phyloP scores from a whole-genome alignment of 2,888 invertebrate genomes.

The Lypha dubia region DNA sequence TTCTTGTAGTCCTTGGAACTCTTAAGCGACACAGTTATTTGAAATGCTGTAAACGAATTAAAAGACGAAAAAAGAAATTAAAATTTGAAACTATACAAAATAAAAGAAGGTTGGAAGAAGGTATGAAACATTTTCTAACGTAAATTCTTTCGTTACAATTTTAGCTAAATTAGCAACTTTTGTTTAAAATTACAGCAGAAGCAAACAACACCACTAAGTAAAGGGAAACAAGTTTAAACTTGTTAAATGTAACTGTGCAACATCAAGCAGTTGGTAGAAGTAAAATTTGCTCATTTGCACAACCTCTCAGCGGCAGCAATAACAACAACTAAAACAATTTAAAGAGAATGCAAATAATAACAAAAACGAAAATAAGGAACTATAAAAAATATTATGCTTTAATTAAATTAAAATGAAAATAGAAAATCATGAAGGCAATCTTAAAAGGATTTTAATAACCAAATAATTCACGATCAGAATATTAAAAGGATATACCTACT shows the following conservation, averaged over 20 bases:
- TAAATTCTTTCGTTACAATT: slow-evolving; percentile 56
- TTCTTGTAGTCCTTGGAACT: neutral
- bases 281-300: slow-evolving; percentile 37
- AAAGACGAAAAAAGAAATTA: no score
- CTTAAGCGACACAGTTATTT: slow-evolving; percentile 19
- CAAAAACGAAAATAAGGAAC: slow-evolving; percentile 13
- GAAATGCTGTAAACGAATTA: slow-evolving; percentile 9
- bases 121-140: neutral
- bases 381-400: slow-evolving; percentile 26
- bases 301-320: slow-evolving; percentile 10
- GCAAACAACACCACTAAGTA: slow-evolving; percentile 60
- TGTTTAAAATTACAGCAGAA: slow-evolving; percentile 34
- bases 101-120: neutral
- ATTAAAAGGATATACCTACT: no score
- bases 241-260: slow-evolving; percentile 64
- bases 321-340: no score
- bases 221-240: slow-evolving; percentile 50
- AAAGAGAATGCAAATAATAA: slow-evolving; percentile 10
- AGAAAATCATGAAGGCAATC: neutral
- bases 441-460: neutral
- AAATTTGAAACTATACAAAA: neutral
- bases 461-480: no score
- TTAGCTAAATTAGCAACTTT: slow-evolving; percentile 68
- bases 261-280: slow-evolving; percentile 63
- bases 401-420: slow-evolving; percentile 1